Evolutionary conservation across 2,113 vertebrate species (phyloP), one percentile per base, ranked within the genome.

Genomic region (Psittacula cyanocephala): DNA sequence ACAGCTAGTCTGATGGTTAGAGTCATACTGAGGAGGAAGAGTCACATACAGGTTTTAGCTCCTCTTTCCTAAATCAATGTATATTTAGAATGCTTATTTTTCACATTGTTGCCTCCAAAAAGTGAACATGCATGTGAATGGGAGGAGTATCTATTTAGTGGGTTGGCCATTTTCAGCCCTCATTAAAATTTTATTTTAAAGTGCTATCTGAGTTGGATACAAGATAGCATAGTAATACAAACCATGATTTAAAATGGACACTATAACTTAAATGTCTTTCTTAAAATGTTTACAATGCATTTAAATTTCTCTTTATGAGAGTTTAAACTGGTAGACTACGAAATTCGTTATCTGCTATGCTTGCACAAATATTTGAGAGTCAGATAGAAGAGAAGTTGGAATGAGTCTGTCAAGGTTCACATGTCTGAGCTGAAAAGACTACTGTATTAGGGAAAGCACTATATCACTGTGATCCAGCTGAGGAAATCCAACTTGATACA

Each of bases 381-480:
- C 52, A 39, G 80, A 84, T 84, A 85, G 74, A 46, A 91, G 64
- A 82, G 74, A 70, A 85, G 76, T 13, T 75, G 92, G 92, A 91
- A 70, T 0, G 5, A 81, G 88, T n/a, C 87, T 91, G 94, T 92
- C 28, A 64, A 75, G 81, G 94, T 93, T 88, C 94, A 88, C 17
- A 29, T 95, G 95, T 92, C 94, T 93, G 76, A 93, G 81, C 24
- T 68, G 75, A 94, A 94, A 98, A 95, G 96, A 98, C 98, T 75
- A 97, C 98, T 98, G 97, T 98, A 98, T 98, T 98, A 98, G 98
- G 98, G 94, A 98, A 98, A 97, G 97, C 95, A 96, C 93, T 70
- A 75, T n/a, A 62, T 50, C 7, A 35, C 90, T 59, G 71, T 52
- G 89, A 96, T 93, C 84, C 95, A 86, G 95, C 93, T 69, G 96